A percentile compares a stretch with the other conserved stretches of the same genome.
Evolutionary conservation across 2,113 vertebrate genomes (phyloP).

Genomic region (Eudyptes chrysolophus): DNA sequence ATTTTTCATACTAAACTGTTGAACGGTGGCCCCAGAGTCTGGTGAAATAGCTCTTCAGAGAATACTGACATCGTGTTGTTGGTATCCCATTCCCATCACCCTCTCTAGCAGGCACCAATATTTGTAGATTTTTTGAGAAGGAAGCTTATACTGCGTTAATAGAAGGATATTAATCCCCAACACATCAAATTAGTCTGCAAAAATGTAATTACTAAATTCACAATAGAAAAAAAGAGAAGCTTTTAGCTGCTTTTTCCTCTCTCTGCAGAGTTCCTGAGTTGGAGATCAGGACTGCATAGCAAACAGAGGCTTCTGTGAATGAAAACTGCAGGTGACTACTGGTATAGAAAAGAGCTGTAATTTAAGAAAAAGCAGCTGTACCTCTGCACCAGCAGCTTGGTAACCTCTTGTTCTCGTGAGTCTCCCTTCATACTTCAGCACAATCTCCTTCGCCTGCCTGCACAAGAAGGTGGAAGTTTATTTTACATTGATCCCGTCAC

Average conservation of each 20-base stretch:
- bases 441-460: conserved; percentile 93
- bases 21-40: neutral
- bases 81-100: neutral
- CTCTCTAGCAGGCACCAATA: neutral
- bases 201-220: neutral
- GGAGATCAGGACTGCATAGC: neutral
- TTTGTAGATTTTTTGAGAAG: neutral
- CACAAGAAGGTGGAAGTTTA: neutral
- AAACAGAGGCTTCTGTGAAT: neutral
- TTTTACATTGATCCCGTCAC: accelerated
- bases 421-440: conserved; percentile 92
- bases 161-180: neutral
- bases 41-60: neutral
- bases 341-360: neutral
- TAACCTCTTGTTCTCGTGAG: conserved; percentile 95
- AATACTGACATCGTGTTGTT: neutral
- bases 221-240: neutral
- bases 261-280: neutral
- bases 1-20: conserved; percentile 2
- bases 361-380: conserved; percentile 43
- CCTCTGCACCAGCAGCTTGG: conserved; percentile 96
- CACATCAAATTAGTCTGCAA: neutral
- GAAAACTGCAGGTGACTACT: neutral
- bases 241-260: neutral
- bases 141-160: neutral